These are phyloP conservation scores for Halictus rubicundus DNA, from an alignment of 1,140 invertebrate species.

Conservation along the genomic window DNA sequence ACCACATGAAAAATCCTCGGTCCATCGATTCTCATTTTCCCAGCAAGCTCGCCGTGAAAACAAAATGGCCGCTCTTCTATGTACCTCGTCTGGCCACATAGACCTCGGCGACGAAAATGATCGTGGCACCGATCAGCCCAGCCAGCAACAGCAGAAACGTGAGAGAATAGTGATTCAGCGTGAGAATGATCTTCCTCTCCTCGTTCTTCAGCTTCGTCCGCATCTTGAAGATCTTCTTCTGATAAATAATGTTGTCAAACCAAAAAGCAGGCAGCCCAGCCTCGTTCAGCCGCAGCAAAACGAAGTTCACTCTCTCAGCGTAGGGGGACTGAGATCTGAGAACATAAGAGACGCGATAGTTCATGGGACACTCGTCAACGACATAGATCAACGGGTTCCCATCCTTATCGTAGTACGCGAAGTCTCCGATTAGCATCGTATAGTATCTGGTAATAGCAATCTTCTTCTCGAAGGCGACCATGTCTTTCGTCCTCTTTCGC, in stretches of 20 bases:
- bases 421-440: conserved; percentile 39
- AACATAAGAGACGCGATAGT: conserved; percentile 62
- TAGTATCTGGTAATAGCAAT: conserved; percentile 31
- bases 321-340: conserved; percentile 51
- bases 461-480: conserved; percentile 16
- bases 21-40: background rate
- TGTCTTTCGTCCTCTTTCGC: conserved; percentile 17
- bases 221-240: background rate
- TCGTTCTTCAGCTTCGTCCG: conserved; percentile 10
- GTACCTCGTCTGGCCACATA: conserved; percentile 14
- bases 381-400: conserved; percentile 58
- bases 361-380: conserved; percentile 62
- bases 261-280: conserved; percentile 57
- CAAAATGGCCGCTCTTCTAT: background rate
- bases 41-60: background rate
- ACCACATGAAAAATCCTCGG: background rate
- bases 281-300: conserved; percentile 54
- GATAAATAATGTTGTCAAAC: conserved; percentile 42
- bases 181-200: conserved; percentile 43
- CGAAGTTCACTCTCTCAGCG: conserved; percentile 53
- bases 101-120: conserved; percentile 59
- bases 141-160: conserved; percentile 53
- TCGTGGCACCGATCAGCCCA: conserved; percentile 36
- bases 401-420: conserved; percentile 54
- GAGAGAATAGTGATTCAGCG: conserved; percentile 59